phyloP scores from a whole-genome alignment of 2,888 invertebrate genomes.

The Camponotus fellah region DNA sequence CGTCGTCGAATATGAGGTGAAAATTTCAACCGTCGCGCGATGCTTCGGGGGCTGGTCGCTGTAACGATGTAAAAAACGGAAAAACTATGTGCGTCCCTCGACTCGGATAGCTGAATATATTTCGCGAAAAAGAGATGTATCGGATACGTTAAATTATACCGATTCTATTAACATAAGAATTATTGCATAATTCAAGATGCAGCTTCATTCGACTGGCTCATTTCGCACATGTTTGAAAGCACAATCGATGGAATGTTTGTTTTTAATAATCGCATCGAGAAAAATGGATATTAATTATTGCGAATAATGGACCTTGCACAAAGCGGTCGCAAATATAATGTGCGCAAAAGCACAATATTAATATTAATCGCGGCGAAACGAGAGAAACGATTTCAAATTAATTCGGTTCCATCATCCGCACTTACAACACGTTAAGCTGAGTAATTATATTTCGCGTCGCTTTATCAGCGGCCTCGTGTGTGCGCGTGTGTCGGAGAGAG shows the following conservation, averaged over 20 bases:
- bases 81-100: neutral
- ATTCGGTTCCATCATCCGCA: constrained; percentile 33
- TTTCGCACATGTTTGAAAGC: neutral
- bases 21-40: constrained; percentile 57
- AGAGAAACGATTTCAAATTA: constrained; percentile 32
- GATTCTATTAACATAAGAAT: neutral
- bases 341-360: constrained; percentile 39
- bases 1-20: constrained; percentile 47
- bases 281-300: constrained; percentile 4
- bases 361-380: constrained; percentile 36
- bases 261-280: constrained; percentile 12
- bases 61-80: constrained; percentile 19
- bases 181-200: neutral
- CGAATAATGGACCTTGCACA: constrained; percentile 14
- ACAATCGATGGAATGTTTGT: neutral
- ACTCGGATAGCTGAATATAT: constrained; percentile 1
- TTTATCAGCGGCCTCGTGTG: constrained; percentile 34
- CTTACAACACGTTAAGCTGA: constrained; percentile 53
- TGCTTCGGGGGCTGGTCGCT: neutral
- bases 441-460: constrained; percentile 41
- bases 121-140: too few species aligned
- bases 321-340: constrained; percentile 11
- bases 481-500: neutral
- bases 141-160: neutral
- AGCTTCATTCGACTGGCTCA: too few species aligned